Conservation (phyloP, 2,888 invertebrate genomes). For the Scaptomyza reducta region DNA sequence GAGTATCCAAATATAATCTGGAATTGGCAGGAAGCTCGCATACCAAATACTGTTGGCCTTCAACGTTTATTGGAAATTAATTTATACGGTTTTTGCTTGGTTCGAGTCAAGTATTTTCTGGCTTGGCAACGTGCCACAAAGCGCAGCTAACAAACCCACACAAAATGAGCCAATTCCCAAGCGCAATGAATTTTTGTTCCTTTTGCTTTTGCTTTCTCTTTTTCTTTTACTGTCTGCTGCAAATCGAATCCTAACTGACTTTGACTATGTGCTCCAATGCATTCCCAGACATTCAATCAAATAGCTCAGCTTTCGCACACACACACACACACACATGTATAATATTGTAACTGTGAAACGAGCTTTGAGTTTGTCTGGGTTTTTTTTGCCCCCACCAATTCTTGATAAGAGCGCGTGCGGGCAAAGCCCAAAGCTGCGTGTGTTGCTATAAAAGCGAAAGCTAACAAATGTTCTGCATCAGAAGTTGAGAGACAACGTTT, state of each 20-base stretch:
- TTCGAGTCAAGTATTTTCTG: constrained; percentile 17
- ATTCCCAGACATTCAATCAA: constrained; percentile 44
- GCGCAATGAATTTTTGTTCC: constrained; percentile 3
- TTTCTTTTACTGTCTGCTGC: constrained; percentile 12
- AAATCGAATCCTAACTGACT: constrained; percentile 32
- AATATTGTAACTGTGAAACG: background rate
- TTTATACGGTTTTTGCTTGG: constrained; percentile 25
- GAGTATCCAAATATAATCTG: constrained; percentile 25
- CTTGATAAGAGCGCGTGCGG: constrained; percentile 14
- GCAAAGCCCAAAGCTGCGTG: constrained; percentile 31
- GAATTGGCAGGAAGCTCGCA: background rate
- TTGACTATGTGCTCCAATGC: constrained; percentile 55
- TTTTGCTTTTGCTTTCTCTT: background rate
- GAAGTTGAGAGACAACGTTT: constrained; percentile 4
- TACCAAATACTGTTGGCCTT: background rate
- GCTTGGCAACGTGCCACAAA: constrained; percentile 17
- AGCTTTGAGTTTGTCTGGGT: constrained; percentile 27
- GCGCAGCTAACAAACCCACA: constrained; percentile 10
- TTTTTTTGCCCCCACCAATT: constrained; percentile 14
- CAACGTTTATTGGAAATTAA: constrained; percentile 54
- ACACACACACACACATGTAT: background rate
- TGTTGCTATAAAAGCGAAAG: constrained; percentile 40
- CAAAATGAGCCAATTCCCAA: constrained; percentile 27
- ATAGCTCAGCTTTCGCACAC: constrained; percentile 1
- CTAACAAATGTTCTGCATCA: background rate